Evolutionary conservation across 2,113 vertebrate genomes (phyloP).

Genomic region (Peromyscus maniculatus): DNA sequence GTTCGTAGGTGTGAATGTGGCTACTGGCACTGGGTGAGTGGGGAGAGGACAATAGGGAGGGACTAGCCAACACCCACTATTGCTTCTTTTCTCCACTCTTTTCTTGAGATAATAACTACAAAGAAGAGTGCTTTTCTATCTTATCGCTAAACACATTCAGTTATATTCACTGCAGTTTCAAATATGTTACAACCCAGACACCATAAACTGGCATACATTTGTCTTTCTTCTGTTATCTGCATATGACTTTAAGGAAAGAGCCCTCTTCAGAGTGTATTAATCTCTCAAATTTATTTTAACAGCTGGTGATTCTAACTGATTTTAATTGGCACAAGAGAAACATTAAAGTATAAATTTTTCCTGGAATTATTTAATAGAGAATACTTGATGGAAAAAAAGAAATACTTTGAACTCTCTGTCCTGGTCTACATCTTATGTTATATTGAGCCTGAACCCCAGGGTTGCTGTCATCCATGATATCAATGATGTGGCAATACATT

Average conservation of each 20-base stretch:
- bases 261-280: constrained; percentile 44
- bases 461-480: background rate
- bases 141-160: background rate
- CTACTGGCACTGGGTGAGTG: background rate
- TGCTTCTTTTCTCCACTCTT: background rate
- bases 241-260: background rate
- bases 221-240: background rate
- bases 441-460: background rate
- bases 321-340: constrained; percentile 84
- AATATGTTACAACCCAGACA: background rate
- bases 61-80: background rate
- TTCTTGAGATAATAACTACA: background rate
- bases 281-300: constrained; percentile 79
- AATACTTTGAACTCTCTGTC: constrained; percentile 80
- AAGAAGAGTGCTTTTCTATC: constrained; percentile 21
- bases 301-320: constrained; percentile 87
- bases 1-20: background rate
- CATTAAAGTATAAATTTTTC: constrained; percentile 86
- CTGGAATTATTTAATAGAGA: constrained; percentile 84
- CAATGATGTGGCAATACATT: background rate
- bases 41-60: background rate
- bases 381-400: constrained; percentile 85
- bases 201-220: background rate
- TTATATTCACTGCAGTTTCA: background rate
- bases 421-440: constrained; percentile 64